phyloP scores from a whole-genome alignment of 2,888 invertebrate species.

The Latrodectus elegans region DNA sequence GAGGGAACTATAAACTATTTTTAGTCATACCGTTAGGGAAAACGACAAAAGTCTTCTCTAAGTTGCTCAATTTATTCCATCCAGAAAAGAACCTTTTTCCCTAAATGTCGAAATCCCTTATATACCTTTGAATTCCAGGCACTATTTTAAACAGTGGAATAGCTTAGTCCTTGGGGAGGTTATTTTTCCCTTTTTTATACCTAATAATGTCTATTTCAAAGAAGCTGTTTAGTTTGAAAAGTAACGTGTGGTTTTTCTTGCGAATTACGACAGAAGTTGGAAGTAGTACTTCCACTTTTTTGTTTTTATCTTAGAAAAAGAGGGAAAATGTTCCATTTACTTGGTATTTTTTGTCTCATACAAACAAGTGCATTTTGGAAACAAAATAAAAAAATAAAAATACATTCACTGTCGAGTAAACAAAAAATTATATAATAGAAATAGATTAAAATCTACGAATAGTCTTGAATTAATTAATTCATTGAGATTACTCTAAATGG shows the following conservation, averaged over 20 bases:
- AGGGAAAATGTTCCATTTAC: background rate
- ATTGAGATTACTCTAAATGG: too few relatives aligned
- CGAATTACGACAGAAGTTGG: background rate
- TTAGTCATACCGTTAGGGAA: too few relatives aligned
- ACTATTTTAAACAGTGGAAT: background rate
- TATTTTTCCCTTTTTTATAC: slow-evolving; percentile 6
- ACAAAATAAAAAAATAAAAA: background rate
- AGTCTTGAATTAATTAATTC: too few relatives aligned
- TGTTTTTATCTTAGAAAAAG: background rate
- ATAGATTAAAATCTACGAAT: too few relatives aligned
- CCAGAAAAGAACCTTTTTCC: slow-evolving; percentile 5
- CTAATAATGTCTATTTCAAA: slow-evolving; percentile 40
- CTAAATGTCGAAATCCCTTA: background rate
- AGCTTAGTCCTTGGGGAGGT: slow-evolving; percentile 1
- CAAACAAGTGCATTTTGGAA: background rate
- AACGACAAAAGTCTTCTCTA: too few relatives aligned
- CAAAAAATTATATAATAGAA: too few relatives aligned
- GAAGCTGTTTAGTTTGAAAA: slow-evolving; percentile 32
- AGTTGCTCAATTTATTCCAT: background rate
- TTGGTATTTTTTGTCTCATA: background rate
- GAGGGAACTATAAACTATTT: too few relatives aligned
- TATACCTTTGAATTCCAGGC: background rate
- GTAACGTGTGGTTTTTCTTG: slow-evolving; percentile 8
- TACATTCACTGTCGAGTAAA: background rate
- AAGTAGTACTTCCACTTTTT: background rate